Base-by-base conservation (phyloP, 2,888 invertebrate species). In the Campoletis raptor region DNA sequence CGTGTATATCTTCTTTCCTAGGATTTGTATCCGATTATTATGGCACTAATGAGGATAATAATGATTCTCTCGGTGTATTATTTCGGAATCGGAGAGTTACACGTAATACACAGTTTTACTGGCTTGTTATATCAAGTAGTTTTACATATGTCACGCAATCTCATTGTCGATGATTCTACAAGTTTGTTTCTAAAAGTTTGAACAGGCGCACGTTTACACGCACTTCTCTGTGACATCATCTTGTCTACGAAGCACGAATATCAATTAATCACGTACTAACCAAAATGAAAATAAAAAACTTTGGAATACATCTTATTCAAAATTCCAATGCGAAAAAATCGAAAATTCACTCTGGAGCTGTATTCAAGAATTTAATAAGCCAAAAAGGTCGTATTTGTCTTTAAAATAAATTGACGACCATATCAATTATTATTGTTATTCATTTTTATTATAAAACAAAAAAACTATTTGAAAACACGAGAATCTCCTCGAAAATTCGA, bases 211-310 rank as follows among this genome's bases (percentile, higher is more conserved):
- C 83, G 83, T 83, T 66, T 66, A 69, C 85, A 81, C 81, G 40
- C 21, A 84, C 76, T 81, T 87, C 85, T 83, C 79, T 52, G 83
- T 81, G 78, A 76, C 73, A 83, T 42, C 48, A 42, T 57, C 66
- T 48, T 37, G 66, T 45, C 80, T 48, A 81, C 83, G 83, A 74
- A 52, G 40, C 78, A 69, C 83, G 87, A 85, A 87, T 83, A 85
- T 83, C 79, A 81, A 85, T 83, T 69, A 15, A 64, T 64, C 70
- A 54, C 42, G 48, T n/a, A 12, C 12, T 8, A 30, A 36, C 45
- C 37, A 69, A 45, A 69, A 76, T 18, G 52, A 69, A 45, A 69
- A 76, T 15, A 30, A 48, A 52, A 64, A 30, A 45, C 9, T 36
- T n/a, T 21, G n/a, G 21, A 52, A 57, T 40, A 8, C 21, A 40